Conservation (phyloP, 2,888 invertebrate genomes). For the Sipunculus nudus region DNA sequence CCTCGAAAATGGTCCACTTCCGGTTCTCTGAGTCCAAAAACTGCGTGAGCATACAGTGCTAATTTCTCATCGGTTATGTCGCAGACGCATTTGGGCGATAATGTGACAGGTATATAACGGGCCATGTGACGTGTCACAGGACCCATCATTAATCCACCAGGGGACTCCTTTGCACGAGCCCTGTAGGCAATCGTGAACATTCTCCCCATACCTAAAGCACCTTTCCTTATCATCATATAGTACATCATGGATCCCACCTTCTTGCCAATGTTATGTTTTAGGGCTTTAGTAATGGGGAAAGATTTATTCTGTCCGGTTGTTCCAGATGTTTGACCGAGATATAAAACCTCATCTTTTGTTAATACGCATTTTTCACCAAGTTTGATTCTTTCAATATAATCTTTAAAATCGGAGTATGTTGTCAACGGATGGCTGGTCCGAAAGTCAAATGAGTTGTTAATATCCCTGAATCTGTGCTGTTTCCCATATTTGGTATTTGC, state of each 20-base stretch:
- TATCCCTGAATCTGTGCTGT: conserved; percentile 18
- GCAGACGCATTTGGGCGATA: conserved; percentile 26
- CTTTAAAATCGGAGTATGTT: conserved; percentile 23
- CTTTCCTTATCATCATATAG: background rate
- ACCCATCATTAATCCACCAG: background rate
- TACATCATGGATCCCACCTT: background rate
- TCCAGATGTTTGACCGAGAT: conserved; percentile 39
- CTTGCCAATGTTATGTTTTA: background rate
- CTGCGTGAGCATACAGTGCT: conserved; percentile 39
- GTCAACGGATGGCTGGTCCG: conserved; percentile 24
- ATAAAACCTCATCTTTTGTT: conserved; percentile 31
- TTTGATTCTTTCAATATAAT: conserved; percentile 20
- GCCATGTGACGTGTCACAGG: conserved; percentile 8
- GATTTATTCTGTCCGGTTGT: conserved; percentile 42
- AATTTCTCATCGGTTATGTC: conserved; percentile 29
- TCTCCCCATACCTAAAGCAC: conserved; percentile 1
- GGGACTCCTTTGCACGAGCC: background rate
- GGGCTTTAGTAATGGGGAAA: conserved; percentile 1
- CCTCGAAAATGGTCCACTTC: conserved; percentile 35
- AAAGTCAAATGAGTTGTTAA: conserved; percentile 27
- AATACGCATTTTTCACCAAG: conserved; percentile 23
- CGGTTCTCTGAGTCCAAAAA: conserved; percentile 34
- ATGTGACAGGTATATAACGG: conserved; percentile 17
- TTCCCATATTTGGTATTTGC: conserved; percentile 24
- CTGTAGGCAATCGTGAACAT: background rate